phyloP scores from a whole-genome alignment of 2,797 vertebrate genomes.

The Avahi laniger region DNA sequence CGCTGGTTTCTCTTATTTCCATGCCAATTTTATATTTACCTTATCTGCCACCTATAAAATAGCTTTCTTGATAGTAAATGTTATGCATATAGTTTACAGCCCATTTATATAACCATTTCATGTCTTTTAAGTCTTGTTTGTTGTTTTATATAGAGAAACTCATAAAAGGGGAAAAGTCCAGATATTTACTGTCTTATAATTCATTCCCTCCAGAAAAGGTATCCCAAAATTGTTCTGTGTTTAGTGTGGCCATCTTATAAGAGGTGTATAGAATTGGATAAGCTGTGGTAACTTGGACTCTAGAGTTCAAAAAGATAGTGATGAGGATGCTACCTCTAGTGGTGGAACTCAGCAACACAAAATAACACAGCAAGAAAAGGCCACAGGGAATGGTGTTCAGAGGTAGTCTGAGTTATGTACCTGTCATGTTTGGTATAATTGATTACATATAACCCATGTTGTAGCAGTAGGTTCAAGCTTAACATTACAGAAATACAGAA shows the following conservation, averaged over 20 bases:
- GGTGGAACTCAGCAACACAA: constrained; percentile 4
- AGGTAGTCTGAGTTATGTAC: not conserved
- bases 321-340: not conserved
- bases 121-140: not conserved
- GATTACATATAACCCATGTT: not conserved
- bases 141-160: not conserved
- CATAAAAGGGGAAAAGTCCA: not conserved
- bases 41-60: not conserved
- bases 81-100: not conserved
- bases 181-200: not conserved
- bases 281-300: not conserved
- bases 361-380: not conserved
- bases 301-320: not conserved
- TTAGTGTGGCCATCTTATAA: not conserved
- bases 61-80: constrained; percentile 35
- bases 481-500: not conserved
- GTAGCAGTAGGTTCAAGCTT: not conserved
- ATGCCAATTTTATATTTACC: not conserved
- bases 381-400: not conserved
- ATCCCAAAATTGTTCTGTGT: not conserved
- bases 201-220: constrained; percentile 2
- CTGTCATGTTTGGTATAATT: not conserved
- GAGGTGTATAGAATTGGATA: not conserved
- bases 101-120: not conserved
- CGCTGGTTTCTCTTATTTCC: not conserved